Evolutionary conservation across 23 tunicate species (phyloP).

Genomic region (Phallusia fumigata): DNA sequence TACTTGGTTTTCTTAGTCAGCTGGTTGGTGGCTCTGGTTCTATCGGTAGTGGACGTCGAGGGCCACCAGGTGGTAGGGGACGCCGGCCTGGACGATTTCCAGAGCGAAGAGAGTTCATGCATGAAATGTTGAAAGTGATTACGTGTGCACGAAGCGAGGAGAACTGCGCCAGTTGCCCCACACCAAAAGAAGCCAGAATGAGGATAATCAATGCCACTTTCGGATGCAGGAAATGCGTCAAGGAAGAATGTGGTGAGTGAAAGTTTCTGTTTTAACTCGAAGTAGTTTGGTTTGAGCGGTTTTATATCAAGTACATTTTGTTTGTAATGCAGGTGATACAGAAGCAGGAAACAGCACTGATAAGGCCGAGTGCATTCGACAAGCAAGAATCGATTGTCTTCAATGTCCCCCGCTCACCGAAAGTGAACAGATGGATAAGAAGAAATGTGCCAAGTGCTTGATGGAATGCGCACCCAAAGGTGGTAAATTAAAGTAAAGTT

Average conservation of each 20-base stretch:
- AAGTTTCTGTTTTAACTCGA: too few relatives aligned
- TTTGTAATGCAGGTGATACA: not conserved
- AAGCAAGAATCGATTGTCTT: slow-evolving; percentile 21
- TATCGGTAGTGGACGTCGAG: not conserved
- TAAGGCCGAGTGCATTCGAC: slow-evolving; percentile 12
- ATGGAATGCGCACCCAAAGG: not conserved
- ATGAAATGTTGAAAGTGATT: not conserved
- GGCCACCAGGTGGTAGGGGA: not conserved
- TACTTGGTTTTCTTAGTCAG: not conserved
- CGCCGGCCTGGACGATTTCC: not conserved
- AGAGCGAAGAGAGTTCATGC: not conserved
- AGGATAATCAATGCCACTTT: not conserved
- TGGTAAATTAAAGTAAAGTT: not conserved
- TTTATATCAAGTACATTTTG: not conserved
- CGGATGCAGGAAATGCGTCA: slow-evolving; percentile 4
- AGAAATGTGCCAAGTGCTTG: not conserved
- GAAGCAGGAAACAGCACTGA: slow-evolving; percentile 4
- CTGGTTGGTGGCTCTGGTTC: not conserved
- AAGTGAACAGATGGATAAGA: not conserved
- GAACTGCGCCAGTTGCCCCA: not conserved
- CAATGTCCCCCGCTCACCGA: not conserved
- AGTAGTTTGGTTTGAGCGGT: not conserved
- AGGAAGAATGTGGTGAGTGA: not conserved
- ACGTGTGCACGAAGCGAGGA: not conserved
- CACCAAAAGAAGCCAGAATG: not conserved